Evolutionary conservation across 2,113 vertebrate genomes (phyloP).

Genomic region (Chunga burmeisteri): DNA sequence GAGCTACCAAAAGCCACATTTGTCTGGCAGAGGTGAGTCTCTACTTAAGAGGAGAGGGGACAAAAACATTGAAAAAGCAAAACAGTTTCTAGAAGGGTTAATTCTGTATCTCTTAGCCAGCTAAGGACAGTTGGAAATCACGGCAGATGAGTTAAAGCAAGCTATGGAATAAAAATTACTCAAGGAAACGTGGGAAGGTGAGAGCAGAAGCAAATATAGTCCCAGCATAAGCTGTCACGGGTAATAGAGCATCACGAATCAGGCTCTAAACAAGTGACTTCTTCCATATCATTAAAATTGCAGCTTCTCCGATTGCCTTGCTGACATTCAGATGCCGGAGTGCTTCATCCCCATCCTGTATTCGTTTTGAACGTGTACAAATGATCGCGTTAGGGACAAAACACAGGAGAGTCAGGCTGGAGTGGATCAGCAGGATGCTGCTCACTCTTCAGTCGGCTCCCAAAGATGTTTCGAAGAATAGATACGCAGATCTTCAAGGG

Average conservation of each 20-base stretch:
- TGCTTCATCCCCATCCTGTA: background rate
- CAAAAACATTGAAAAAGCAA: background rate
- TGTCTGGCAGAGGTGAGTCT: background rate
- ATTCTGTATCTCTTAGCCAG: background rate
- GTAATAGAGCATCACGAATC: background rate
- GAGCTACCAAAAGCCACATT: background rate
- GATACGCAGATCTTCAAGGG: background rate
- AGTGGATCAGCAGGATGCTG: background rate
- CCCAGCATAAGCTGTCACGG: background rate
- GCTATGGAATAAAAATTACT: background rate
- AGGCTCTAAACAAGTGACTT: background rate
- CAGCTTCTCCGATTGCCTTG: background rate
- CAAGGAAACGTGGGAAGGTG: background rate
- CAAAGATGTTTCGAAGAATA: background rate
- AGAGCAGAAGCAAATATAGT: slow-evolving; percentile 15
- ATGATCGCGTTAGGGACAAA: background rate
- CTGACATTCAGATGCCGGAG: background rate
- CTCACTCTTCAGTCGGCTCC: rapidly evolving
- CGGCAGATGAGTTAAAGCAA: background rate
- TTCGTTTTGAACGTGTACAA: background rate
- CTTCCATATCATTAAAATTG: background rate
- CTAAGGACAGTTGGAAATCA: background rate
- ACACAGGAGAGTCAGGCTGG: background rate
- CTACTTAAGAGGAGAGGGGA: background rate
- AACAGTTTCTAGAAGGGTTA: background rate